Evolutionary conservation across 2,797 vertebrate species (phyloP), one percentile per base, ranked within the genome.

Genomic region (Chromis chromis): DNA sequence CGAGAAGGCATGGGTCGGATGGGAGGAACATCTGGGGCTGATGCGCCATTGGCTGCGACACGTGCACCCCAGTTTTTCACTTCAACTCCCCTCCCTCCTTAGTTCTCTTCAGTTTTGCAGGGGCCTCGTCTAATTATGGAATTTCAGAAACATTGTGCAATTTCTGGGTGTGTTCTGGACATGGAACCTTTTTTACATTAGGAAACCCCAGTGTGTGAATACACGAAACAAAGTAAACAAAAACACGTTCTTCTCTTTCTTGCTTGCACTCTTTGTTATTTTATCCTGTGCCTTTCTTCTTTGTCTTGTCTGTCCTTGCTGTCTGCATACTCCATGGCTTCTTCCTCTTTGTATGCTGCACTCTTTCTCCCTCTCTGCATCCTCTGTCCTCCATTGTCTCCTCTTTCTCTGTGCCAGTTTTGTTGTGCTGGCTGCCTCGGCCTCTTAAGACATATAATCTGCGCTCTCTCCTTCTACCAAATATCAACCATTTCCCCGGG

Each of bases 11-110:
- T 65, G 65, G 50, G 13, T 64, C 62, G 75, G n/a, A 73, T 61
- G 46, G 46, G 59, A 46, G 74, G 65, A 86, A 79, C 84, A 86
- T 86, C 79, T 86, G 81, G 66, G 70, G 21, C 62, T 59, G 16
- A 24, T 36, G 12, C 50, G n/a, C 80, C 74, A 83, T 53, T 74
- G 77, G 69, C 54, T 70, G 48, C 10, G 13, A 79, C 83, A 78
- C 44, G 27, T 84, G 77, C 58, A 17, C 50, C 63, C 62, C 65
- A n/a, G 28, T 72, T 78, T 60, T 40, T 61, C 40, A 16, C 42
- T 19, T 57, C 44, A 16, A 4, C 16, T 6, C 11, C 24, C 14
- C 36, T 36, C 42, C 10, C 11, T 25, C 27, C 9, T 21, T 2
- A 16, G 7, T 31, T 62, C 7, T 27, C 6, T 27, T 16, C 22